Conservation (phyloP, 2,113 vertebrate genomes). For the Gallinago undulata region DNA sequence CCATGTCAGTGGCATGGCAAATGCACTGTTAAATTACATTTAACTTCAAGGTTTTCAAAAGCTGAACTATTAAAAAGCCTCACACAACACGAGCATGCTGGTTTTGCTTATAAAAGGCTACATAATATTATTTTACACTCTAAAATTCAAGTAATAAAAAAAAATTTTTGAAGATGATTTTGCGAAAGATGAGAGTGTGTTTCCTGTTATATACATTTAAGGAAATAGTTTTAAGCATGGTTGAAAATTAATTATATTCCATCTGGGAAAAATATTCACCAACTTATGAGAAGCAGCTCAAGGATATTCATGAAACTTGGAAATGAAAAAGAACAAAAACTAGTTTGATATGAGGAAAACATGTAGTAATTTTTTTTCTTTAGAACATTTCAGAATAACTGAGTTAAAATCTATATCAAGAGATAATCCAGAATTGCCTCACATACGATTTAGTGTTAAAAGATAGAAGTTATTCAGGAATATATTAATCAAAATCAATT, state of each 20-base stretch:
- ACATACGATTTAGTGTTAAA: background rate
- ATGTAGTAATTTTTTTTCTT: background rate
- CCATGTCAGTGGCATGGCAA: background rate
- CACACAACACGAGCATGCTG: background rate
- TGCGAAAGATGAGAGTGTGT: background rate
- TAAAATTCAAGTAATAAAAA: background rate
- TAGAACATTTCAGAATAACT: background rate
- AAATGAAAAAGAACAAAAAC: background rate
- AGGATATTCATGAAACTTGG: background rate
- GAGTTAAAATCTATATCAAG: background rate
- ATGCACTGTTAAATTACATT: background rate
- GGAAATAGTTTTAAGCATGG: background rate
- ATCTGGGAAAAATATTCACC: background rate
- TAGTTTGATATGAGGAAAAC: background rate
- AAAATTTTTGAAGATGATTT: background rate
- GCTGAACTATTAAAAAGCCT: background rate
- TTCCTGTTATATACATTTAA: background rate
- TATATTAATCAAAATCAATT: background rate
- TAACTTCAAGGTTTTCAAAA: background rate
- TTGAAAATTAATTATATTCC: background rate
- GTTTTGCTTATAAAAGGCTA: background rate
- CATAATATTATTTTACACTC: background rate
- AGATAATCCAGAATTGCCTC: background rate
- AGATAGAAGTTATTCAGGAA: background rate
- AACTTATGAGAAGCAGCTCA: background rate